Evolutionary conservation across 2,888 invertebrate genomes (phyloP), one percentile per base, ranked within the genome.

Genomic region (Physocephala rufipes): DNA sequence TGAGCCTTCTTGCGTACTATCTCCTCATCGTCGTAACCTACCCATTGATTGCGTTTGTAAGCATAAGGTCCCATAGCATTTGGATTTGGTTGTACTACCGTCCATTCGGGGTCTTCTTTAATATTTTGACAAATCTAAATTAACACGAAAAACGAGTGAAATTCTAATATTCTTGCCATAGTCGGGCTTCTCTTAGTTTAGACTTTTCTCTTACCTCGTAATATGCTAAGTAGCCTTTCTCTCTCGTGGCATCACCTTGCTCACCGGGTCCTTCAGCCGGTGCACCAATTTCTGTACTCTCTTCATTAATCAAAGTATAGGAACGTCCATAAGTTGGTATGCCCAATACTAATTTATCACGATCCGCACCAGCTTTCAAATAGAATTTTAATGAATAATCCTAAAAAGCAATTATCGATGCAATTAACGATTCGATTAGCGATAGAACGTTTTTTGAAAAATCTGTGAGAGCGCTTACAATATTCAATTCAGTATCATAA

Each of bases 321-420:
- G 96, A 95, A 61, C 96, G 89, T 1, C 96, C 96, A 79, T 96
- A 96, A 0, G 95, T 95, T 0, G 95, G 95, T 70, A 96, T 94
- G 30, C 95, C 96, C 2, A 96, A 86, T 1, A 95, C 92, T 15
- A 96, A 84, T 87, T 96, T 96, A 76, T 91, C 90, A 0, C 90
- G 87, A 73, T 93, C 92, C 0, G 94, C 95, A 2, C 95, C 95
- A 77, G 90, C 89, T 80, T 92, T 90, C 49, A 94, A 79, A 85
- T 95, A 94, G 85, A 93, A 92, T 80, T 93, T 91, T 62, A 96
- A 91, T 0, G 96, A 94, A 84, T 92, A 92, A 83, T 95, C 95
- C 93, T 96, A 47, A 0, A 64, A 74, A 63, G 53, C 26, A 66
- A 36, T 13, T 13, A n/a, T n/a, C 5, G 15, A 13, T 53, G 5